phyloP scores from a whole-genome alignment of 2,113 vertebrate species.

The Leptosomus discolor region DNA sequence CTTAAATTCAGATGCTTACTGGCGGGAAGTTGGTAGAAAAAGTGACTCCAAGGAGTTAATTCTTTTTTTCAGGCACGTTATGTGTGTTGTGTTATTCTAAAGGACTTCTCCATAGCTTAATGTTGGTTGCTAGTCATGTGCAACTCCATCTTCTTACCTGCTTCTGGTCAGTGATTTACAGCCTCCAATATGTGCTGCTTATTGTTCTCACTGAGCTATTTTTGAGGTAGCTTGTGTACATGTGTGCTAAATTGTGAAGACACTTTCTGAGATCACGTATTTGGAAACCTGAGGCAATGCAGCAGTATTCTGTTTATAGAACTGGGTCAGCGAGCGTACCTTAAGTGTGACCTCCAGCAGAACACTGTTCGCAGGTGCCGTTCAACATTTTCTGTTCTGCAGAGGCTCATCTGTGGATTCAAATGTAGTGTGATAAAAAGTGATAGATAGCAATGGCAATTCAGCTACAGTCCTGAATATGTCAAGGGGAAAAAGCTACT shows the following conservation, averaged over 20 bases:
- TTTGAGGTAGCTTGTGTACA: background rate
- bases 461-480: background rate
- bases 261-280: background rate
- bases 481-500: background rate
- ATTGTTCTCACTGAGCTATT: background rate
- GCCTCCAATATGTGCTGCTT: background rate
- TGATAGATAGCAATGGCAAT: background rate
- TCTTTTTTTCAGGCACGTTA: background rate
- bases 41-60: background rate
- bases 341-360: background rate
- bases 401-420: background rate
- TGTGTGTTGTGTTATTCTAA: background rate
- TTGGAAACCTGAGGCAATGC: background rate
- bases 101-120: background rate
- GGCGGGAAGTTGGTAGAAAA: background rate
- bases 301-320: slow-evolving; percentile 26
- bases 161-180: background rate
- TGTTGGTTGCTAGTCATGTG: background rate
- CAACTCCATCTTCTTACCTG: background rate
- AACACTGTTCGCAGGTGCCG: background rate
- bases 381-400: background rate
- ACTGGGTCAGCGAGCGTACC: background rate
- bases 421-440: background rate
- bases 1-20: background rate
- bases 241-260: background rate